A percentile compares a stretch with the other conserved stretches of the same genome.
These are phyloP conservation scores for Eurois occulta DNA, from an alignment of 2,888 invertebrate species.

Conservation along the genomic window DNA sequence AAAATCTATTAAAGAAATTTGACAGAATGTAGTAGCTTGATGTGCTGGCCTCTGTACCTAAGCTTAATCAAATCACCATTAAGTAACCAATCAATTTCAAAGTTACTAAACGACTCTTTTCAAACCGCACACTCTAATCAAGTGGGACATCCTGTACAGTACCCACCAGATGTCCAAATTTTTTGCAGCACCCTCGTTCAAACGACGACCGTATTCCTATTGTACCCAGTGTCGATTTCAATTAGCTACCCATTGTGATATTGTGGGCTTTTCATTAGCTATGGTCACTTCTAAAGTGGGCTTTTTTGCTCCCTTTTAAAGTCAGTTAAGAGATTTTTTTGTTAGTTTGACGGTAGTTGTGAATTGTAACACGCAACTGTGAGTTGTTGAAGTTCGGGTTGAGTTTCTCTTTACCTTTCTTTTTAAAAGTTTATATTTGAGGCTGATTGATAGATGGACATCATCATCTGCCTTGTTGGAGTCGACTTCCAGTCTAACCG, in stretches of 20 bases:
- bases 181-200: constrained; percentile 70
- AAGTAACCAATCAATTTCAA: background rate
- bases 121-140: constrained; percentile 58
- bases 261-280: constrained; percentile 62
- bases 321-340: constrained; percentile 31
- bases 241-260: constrained; percentile 78
- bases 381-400: background rate
- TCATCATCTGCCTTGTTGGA: no score
- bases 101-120: background rate
- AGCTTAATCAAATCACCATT: no score
- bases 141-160: constrained; percentile 34
- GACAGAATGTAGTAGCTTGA: no score
- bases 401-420: background rate
- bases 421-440: background rate
- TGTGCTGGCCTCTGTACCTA: no score
- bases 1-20: no score
- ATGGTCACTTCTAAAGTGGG: constrained; percentile 58
- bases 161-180: constrained; percentile 78
- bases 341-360: constrained; percentile 33
- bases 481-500: no score
- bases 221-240: constrained; percentile 80
- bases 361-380: constrained; percentile 44
- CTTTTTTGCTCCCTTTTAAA: constrained; percentile 42
- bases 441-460: background rate
- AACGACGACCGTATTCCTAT: constrained; percentile 49